These are phyloP conservation scores for Strigops habroptila DNA, from an alignment of 2,113 vertebrate species.

Conservation along the genomic window DNA sequence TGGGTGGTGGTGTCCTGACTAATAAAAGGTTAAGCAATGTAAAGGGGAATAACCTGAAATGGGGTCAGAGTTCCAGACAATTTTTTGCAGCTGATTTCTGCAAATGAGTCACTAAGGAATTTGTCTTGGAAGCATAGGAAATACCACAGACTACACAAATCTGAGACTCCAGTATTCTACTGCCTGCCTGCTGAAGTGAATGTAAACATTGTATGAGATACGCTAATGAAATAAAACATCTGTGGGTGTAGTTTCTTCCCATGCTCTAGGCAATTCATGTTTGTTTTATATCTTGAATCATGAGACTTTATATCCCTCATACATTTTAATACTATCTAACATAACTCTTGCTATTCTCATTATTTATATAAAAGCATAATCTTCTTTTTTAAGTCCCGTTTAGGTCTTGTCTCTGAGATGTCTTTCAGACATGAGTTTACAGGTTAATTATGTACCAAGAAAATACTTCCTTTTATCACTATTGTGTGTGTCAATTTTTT, in stretches of 20 bases:
- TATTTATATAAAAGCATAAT: not conserved
- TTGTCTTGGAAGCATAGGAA: not conserved
- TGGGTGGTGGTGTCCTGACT: not conserved
- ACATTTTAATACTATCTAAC: not conserved
- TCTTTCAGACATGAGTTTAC: not conserved
- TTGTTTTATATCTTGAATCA: not conserved
- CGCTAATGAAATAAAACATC: not conserved
- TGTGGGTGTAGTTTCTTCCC: not conserved
- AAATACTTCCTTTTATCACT: not conserved
- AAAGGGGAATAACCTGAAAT: not conserved
- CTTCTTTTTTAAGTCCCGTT: not conserved
- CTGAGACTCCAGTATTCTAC: not conserved
- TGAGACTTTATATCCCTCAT: not conserved
- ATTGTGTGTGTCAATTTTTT: not conserved
- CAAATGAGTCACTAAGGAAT: not conserved
- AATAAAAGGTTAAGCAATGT: not conserved
- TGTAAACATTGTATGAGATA: not conserved
- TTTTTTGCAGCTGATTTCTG: slow-evolving; percentile 1
- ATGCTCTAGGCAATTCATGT: not conserved
- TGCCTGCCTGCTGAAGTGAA: not conserved
- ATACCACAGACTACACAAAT: not conserved
- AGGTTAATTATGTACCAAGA: not conserved
- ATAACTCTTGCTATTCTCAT: not conserved
- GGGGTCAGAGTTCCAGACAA: not conserved
- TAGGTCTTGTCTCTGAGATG: not conserved